Evolutionary conservation across 2,113 vertebrate genomes (phyloP).

Genomic region (Calyptommatus sinebrachiatus): DNA sequence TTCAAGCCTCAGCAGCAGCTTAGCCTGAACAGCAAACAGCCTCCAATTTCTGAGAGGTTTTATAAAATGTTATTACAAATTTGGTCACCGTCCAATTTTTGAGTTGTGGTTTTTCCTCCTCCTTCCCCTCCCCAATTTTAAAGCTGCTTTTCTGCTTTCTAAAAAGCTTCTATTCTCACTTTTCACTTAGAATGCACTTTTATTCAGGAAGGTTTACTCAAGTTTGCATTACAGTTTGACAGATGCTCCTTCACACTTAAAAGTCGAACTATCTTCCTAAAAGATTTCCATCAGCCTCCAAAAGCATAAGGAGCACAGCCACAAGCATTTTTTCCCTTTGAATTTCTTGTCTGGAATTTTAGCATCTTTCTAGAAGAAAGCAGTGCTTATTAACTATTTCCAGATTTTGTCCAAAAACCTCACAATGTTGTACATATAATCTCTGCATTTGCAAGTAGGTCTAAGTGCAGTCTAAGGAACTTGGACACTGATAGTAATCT

Average conservation of each 20-base stretch:
- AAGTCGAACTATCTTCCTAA: neutral
- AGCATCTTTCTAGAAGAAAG: too few relatives aligned
- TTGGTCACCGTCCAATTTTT: constrained; percentile 36
- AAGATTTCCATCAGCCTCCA: neutral
- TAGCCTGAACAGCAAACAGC: neutral
- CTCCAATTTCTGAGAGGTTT: constrained; percentile 9
- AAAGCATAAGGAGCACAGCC: neutral
- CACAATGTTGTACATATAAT: neutral
- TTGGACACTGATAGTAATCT: too few relatives aligned
- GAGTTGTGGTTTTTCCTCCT: neutral
- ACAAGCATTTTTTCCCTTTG: too few relatives aligned
- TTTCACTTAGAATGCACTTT: constrained; percentile 6
- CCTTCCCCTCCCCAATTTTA: neutral
- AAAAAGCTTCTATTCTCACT: constrained; percentile 3
- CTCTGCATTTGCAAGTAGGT: too few relatives aligned
- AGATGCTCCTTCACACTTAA: neutral
- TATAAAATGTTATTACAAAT: neutral
- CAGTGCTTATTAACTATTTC: too few relatives aligned
- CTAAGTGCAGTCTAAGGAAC: too few relatives aligned
- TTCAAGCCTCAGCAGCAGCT: constrained; percentile 19
- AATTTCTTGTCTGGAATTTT: too few relatives aligned
- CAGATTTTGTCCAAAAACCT: too few relatives aligned
- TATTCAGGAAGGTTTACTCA: constrained; percentile 14
- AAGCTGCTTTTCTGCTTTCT: constrained; percentile 39
- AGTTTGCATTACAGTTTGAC: neutral